Conservation (phyloP, 2,113 vertebrate species). For the Odocoileus virginianus region DNA sequence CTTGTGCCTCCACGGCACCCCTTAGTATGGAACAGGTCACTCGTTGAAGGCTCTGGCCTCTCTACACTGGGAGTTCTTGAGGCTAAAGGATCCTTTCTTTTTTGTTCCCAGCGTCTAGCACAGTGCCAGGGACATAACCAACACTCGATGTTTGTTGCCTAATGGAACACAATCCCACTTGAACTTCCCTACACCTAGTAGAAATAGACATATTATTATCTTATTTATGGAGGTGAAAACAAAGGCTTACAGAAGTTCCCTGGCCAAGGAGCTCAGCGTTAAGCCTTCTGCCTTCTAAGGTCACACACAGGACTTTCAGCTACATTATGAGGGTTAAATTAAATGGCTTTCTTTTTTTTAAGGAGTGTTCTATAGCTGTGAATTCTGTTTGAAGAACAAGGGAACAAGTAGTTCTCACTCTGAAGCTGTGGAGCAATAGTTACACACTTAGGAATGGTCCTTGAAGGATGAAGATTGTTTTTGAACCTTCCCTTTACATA, state of each 20-base stretch:
- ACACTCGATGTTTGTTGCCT: background rate
- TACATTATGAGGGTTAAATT: background rate
- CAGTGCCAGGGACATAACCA: background rate
- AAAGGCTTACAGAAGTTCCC: background rate
- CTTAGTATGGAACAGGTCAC: background rate
- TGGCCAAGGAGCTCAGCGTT: background rate
- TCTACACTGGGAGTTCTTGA: background rate
- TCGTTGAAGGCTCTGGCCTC: background rate
- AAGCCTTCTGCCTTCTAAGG: background rate
- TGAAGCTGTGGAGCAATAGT: background rate
- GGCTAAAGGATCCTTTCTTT: background rate
- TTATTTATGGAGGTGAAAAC: conserved; percentile 14
- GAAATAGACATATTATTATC: background rate
- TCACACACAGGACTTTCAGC: background rate
- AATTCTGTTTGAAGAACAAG: conserved; percentile 36
- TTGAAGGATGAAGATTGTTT: conserved; percentile 5
- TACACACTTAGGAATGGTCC: background rate
- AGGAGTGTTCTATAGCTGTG: background rate
- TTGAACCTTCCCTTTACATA: background rate
- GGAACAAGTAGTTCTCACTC: background rate
- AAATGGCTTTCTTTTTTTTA: background rate
- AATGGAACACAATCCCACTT: background rate
- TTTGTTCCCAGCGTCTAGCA: background rate
- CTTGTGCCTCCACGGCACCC: fast-evolving
- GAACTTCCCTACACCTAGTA: background rate